Evolutionary conservation across 2,797 vertebrate genomes (phyloP).

Genomic region (Notolepis coatsorum): DNA sequence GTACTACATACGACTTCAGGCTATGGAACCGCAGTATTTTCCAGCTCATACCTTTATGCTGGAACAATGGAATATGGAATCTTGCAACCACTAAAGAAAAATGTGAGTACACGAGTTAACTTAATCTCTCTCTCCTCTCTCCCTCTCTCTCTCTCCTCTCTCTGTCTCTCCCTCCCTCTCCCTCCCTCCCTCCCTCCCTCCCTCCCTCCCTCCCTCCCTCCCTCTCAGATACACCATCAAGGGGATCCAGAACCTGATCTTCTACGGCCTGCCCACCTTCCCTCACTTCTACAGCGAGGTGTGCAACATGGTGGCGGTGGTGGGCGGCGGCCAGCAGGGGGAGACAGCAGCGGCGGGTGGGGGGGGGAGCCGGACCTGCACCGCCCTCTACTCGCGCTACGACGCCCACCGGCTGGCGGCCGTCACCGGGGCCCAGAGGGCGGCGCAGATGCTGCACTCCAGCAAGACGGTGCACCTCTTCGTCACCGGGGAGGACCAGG

Average conservation of each 20-base stretch:
- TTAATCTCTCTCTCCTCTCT: too few species aligned
- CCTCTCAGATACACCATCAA: slow-evolving; percentile 87
- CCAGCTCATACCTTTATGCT: too few species aligned
- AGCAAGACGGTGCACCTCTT: slow-evolving; percentile 93
- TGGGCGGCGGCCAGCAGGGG: slow-evolving; percentile 66
- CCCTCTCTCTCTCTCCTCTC: too few species aligned
- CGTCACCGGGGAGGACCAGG: slow-evolving; percentile 85
- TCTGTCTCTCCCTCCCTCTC: too few species aligned
- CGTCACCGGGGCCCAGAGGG: slow-evolving; percentile 88
- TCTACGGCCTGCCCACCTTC: slow-evolving; percentile 93
- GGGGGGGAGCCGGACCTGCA: slow-evolving; percentile 93
- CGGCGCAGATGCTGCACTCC: slow-evolving; percentile 92
- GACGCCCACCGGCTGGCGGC: slow-evolving; percentile 90
- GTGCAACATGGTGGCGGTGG: slow-evolving; percentile 93
- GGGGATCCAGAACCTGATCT: slow-evolving; percentile 93
- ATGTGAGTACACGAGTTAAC: too few species aligned
- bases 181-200: too few species aligned
- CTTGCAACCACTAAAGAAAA: too few species aligned
- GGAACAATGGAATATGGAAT: too few species aligned
- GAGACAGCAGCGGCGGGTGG: too few species aligned
- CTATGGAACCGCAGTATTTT: too few species aligned
- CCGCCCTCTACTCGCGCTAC: slow-evolving; percentile 91
- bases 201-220: background rate
- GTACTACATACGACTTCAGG: too few species aligned
- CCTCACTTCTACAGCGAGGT: slow-evolving; percentile 96